phyloP scores from a whole-genome alignment of 64 coral and sea anemone genomes.

The Montipora sp. region DNA sequence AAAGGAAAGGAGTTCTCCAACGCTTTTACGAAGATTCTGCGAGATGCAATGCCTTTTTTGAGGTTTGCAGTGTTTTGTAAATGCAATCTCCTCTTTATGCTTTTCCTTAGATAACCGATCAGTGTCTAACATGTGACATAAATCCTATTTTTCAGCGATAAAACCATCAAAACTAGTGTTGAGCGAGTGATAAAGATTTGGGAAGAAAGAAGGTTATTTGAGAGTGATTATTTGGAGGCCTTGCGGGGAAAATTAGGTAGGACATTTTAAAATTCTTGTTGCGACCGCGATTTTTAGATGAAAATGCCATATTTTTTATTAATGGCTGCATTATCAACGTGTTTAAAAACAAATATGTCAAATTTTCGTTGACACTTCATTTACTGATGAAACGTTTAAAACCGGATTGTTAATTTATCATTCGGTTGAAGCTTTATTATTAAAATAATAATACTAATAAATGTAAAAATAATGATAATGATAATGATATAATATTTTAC shows the following conservation, averaged over 20 bases:
- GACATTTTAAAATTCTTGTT: neutral
- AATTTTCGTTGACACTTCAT: too few relatives aligned
- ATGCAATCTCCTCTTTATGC: neutral
- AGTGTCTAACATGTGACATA: neutral
- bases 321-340: neutral
- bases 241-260: constrained; percentile 74
- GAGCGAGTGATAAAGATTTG: constrained; percentile 94
- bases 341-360: too few relatives aligned
- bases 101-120: neutral
- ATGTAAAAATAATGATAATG: too few relatives aligned
- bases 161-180: constrained; percentile 75
- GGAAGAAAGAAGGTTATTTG: constrained; percentile 96
- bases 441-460: too few relatives aligned
- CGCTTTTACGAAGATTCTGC: constrained; percentile 84
- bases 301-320: neutral
- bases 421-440: too few relatives aligned
- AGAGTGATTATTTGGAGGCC: constrained; percentile 79
- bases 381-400: neutral
- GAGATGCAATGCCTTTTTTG: constrained; percentile 78
- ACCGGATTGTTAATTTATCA: too few relatives aligned
- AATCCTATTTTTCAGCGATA: constrained; percentile 67
- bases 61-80: constrained; percentile 46
- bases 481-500: too few relatives aligned
- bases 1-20: constrained; percentile 93
- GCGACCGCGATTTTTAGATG: neutral